These are phyloP conservation scores for Nannospalax galili DNA, from an alignment of 2,113 vertebrate genomes.

Conservation along the genomic window DNA sequence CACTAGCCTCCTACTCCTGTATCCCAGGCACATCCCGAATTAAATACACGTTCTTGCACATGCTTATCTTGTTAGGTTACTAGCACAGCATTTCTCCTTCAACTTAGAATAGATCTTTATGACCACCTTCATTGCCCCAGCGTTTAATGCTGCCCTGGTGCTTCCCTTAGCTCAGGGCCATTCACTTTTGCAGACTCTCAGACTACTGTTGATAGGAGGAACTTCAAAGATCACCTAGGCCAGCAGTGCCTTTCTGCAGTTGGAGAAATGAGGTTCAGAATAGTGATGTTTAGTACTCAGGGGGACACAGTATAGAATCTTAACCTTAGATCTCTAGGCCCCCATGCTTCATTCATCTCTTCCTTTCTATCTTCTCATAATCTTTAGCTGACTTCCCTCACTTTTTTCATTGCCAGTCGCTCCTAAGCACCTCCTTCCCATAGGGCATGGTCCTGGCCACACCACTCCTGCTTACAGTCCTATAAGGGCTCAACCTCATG, in stretches of 20 bases:
- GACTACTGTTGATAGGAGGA: background rate
- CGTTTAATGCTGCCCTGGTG: background rate
- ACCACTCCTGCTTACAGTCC: background rate
- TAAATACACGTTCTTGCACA: background rate
- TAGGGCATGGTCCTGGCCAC: background rate
- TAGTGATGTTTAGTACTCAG: background rate
- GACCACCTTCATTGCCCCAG: background rate
- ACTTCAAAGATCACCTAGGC: background rate
- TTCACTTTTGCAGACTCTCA: background rate
- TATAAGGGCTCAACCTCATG: background rate
- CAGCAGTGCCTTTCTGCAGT: background rate
- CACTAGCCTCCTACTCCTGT: background rate
- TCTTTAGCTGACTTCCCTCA: background rate
- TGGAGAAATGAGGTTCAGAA: background rate
- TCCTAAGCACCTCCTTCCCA: background rate
- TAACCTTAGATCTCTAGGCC: background rate
- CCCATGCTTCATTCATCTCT: background rate
- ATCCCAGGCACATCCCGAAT: background rate
- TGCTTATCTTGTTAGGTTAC: background rate
- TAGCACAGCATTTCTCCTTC: background rate
- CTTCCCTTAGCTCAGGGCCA: background rate
- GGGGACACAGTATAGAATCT: background rate
- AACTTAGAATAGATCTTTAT: background rate
- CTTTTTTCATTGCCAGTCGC: background rate
- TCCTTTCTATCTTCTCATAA: background rate